Evolutionary conservation across 2,888 invertebrate genomes (phyloP).

Genomic region (Rhingia campestris): DNA sequence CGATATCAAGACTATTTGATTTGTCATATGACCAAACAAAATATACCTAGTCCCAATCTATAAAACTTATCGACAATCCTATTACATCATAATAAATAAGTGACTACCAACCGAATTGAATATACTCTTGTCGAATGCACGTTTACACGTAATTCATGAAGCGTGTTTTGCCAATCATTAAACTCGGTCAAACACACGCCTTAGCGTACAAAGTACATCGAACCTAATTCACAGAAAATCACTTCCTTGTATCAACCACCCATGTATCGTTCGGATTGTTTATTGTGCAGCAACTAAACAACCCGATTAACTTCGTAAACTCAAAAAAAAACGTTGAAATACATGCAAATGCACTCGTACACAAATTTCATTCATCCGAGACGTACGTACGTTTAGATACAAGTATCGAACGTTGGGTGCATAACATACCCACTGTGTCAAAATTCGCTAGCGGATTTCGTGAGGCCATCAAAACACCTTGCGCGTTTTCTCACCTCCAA

Average conservation of each 20-base stretch:
- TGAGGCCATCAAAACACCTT: conserved; percentile 67
- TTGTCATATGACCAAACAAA: no score
- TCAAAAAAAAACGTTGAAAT: no score
- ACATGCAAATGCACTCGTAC: not conserved
- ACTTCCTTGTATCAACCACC: not conserved
- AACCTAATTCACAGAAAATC: not conserved
- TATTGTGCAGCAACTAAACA: no score
- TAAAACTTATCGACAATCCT: no score
- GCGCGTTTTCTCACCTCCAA: conserved; percentile 60
- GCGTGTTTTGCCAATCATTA: no score
- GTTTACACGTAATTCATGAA: not conserved
- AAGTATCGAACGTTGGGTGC: not conserved
- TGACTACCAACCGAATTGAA: no score
- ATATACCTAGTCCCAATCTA: no score
- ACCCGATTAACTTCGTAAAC: no score
- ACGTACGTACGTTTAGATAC: not conserved
- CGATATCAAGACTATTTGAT: no score
- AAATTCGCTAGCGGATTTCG: conserved; percentile 39
- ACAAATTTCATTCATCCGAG: conserved; percentile 37
- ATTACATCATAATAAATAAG: no score
- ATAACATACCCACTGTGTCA: not conserved
- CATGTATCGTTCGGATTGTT: not conserved
- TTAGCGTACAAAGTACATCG: not conserved
- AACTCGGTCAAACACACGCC: no score
- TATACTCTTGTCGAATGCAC: no score